Evolutionary conservation across 2,888 invertebrate genomes (phyloP).

Genomic region (Masnerella sp.): DNA sequence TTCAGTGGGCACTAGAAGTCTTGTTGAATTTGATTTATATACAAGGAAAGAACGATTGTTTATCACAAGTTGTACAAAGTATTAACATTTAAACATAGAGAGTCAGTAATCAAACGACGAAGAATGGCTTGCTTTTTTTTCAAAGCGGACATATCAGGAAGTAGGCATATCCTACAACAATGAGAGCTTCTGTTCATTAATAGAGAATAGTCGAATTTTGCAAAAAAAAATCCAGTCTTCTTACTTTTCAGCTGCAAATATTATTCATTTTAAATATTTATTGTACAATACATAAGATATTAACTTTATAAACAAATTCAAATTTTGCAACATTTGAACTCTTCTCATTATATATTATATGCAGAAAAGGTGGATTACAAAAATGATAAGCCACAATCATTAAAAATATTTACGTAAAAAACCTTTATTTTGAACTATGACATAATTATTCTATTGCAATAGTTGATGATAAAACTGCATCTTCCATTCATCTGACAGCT

Average conservation of each 20-base stretch:
- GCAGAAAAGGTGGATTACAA: conserved; percentile 25
- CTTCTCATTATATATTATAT: neutral
- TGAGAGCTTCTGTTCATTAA: conserved; percentile 34
- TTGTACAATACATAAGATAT: no score
- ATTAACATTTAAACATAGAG: no score
- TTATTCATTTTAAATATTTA: no score
- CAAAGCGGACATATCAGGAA: conserved; percentile 72
- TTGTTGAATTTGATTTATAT: no score
- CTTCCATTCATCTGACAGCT: conserved; percentile 69
- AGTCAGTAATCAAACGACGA: conserved; percentile 8
- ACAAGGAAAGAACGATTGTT: no score
- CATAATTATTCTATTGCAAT: conserved; percentile 58
- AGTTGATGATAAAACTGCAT: conserved; percentile 63
- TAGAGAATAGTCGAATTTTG: conserved; percentile 47
- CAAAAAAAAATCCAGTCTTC: conserved; percentile 6
- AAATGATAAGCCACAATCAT: conserved; percentile 18
- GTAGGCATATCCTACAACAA: conserved; percentile 69
- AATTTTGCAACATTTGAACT: conserved; percentile 60
- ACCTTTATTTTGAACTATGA: conserved; percentile 73
- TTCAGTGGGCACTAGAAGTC: no score
- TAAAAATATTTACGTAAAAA: conserved; percentile 62
- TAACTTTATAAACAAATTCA: no score
- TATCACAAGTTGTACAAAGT: neutral
- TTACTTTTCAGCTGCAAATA: no score
- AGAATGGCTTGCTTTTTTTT: conserved; percentile 44